A percentile compares a stretch with the other conserved stretches of the same genome.
Conservation (phyloP, 2,113 vertebrate species). For the Cyphomyrus plagiostoma region DNA sequence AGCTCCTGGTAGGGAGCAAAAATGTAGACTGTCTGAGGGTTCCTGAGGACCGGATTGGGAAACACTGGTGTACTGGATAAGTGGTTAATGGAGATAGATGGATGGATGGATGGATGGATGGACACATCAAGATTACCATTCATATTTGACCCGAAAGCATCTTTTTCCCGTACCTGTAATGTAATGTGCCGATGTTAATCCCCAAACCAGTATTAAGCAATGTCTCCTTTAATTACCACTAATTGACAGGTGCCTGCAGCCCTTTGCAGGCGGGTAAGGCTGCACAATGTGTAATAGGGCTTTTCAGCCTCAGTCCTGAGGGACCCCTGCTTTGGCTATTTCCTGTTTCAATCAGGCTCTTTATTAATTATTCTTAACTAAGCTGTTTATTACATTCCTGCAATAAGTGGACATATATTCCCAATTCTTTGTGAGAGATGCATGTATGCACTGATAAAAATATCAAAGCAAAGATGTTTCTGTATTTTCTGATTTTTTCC, state of each 20-base stretch:
- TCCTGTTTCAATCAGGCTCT: not conserved
- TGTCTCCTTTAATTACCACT: constrained; percentile 6
- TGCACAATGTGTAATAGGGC: not conserved
- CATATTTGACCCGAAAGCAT: not conserved
- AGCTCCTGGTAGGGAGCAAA: not conserved
- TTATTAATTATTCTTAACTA: constrained; percentile 2
- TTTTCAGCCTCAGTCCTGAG: not conserved
- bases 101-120: not conserved
- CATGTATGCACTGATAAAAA: constrained; percentile 10
- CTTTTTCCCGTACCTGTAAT: not conserved
- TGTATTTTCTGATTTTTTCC: constrained; percentile 1
- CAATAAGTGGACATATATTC: not conserved
- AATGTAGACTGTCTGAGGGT: not conserved
- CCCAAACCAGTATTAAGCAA: not conserved
- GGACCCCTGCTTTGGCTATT: not conserved
- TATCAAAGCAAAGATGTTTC: constrained; percentile 13
- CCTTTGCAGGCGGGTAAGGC: not conserved
- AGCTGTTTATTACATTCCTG: constrained; percentile 8
- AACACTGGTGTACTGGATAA: not conserved
- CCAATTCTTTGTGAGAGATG: constrained; percentile 8
- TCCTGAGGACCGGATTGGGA: not conserved
- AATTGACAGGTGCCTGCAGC: not conserved
- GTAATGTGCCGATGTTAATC: not conserved
- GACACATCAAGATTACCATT: not conserved
- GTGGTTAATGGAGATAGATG: not conserved